Evolutionary conservation across 2,888 invertebrate genomes (phyloP).

Genomic region (Drosophila mettleri): DNA sequence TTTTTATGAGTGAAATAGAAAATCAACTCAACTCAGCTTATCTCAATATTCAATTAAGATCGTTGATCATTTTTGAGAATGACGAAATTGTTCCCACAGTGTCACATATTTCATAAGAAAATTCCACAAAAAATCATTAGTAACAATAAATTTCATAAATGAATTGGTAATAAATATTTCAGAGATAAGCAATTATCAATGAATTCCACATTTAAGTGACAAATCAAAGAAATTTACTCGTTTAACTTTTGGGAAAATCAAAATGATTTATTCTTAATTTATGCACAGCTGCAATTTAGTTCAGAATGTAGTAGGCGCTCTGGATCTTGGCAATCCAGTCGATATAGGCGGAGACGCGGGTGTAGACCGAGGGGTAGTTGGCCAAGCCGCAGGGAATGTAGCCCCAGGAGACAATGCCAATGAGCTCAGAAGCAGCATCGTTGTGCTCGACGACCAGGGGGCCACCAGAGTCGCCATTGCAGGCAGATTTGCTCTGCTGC

Average conservation of each 20-base stretch:
- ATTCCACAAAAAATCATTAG: not conserved
- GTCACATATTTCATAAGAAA: not conserved
- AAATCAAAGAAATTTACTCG: not conserved
- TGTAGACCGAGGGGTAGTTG: slow-evolving; percentile 85
- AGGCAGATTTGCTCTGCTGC: slow-evolving; percentile 84
- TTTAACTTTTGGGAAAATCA: not conserved
- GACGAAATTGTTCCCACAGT: not conserved
- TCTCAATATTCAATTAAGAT: not conserved
- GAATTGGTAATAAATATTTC: not conserved
- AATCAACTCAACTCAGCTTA: too few relatives aligned
- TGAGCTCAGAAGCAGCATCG: slow-evolving; percentile 66
- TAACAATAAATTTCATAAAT: not conserved
- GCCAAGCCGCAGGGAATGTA: slow-evolving; percentile 84
- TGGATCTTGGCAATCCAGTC: slow-evolving; percentile 82
- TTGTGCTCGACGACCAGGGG: slow-evolving; percentile 76
- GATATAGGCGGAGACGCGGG: slow-evolving; percentile 84
- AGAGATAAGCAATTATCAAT: not conserved
- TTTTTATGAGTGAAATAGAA: too few relatives aligned
- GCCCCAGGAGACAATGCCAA: slow-evolving; percentile 86
- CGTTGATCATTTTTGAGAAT: not conserved
- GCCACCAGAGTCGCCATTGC: slow-evolving; percentile 84
- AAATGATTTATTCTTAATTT: slow-evolving; percentile 28
- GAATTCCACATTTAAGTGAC: not conserved
- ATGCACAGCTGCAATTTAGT: slow-evolving; percentile 36
- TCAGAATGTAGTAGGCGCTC: slow-evolving; percentile 67